Evolutionary conservation across 2,113 vertebrate genomes (phyloP), one percentile per base, ranked within the genome.

Genomic region (Lynx canadensis): DNA sequence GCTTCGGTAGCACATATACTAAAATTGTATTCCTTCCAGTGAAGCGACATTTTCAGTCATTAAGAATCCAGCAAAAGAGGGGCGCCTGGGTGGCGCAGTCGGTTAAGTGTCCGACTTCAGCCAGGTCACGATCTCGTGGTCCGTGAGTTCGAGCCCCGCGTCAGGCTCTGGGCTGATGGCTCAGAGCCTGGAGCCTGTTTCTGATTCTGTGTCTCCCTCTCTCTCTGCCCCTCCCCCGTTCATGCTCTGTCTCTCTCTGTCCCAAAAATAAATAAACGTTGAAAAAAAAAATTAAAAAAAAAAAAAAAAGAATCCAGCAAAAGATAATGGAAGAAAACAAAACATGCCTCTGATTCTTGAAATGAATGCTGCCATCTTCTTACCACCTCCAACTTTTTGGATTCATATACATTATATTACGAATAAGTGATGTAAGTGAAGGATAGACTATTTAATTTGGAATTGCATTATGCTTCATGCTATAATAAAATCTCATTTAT

Each of bases 261-360:
- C 36, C 36, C 36, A 36, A 36, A 36, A 36, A 36, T 36, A 36
- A 36, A 36, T 36, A 36, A 36, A 36, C 36, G 36, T 36, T 36
- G 36, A 36, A 36, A 36, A 36, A 36, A 36, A 36, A 36, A 36
- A 36, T 36, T 36, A 36, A 36, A 36, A 36, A 36, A 36, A 36
- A 36, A 36, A 36, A 36, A 36, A 36, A 36, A 41, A 50, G 41
- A 90, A 92, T 23, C 15, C 31, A 83, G 60, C 81, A 57, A 81
- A 76, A 89, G 84, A n/a, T 78, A 81, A 38, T 45, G 55, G 65
- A 94, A 93, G 69, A 94, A 97, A 89, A 69, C 45, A 63, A 92
- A 92, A 96, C 21, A 45, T 31, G 55, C 19, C 31, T 73, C 36
- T 66, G 85, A 50, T 80, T 96, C 88, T 76, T 94, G 23, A 92